Evolutionary conservation across 2,888 invertebrate species (phyloP).

Genomic region (Strigamia transsilvanica): DNA sequence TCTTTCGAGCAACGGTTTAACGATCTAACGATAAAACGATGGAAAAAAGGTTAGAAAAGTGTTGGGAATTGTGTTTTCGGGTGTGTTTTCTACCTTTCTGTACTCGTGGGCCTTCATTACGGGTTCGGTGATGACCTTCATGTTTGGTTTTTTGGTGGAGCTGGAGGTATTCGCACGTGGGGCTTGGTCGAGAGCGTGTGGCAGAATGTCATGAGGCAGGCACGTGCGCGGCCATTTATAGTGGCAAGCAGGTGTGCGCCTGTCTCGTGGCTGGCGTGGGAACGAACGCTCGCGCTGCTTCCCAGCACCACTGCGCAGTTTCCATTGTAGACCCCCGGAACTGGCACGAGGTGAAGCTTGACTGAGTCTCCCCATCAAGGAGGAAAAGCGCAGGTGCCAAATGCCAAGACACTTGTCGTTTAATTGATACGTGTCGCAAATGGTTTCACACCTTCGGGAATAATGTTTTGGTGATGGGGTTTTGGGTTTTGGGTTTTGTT

Average conservation of each 20-base stretch:
- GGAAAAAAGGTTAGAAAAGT: background rate
- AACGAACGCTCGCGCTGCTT: constrained; percentile 38
- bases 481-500: too few relatives aligned
- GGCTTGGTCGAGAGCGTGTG: constrained; percentile 13
- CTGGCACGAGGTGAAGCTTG: constrained; percentile 49
- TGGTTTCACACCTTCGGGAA: background rate
- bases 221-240: constrained; percentile 52
- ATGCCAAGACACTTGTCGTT: constrained; percentile 19
- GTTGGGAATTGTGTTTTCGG: background rate
- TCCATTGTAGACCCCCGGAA: constrained; percentile 2
- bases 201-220: constrained; percentile 48
- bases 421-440: background rate
- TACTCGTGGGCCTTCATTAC: constrained; percentile 51
- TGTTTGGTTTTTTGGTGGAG: background rate
- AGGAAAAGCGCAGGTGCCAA: constrained; percentile 32
- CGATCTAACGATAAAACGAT: constrained; percentile 29
- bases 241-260: constrained; percentile 51
- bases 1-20: constrained; percentile 43
- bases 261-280: constrained; percentile 54
- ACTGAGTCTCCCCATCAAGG: constrained; percentile 15
- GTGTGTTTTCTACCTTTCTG: constrained; percentile 44
- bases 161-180: background rate
- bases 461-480: background rate
- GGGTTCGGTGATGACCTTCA: background rate
- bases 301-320: constrained; percentile 34